These are phyloP conservation scores for Heptranchias perlo DNA, from an alignment of 2,113 vertebrate genomes.

Conservation along the genomic window DNA sequence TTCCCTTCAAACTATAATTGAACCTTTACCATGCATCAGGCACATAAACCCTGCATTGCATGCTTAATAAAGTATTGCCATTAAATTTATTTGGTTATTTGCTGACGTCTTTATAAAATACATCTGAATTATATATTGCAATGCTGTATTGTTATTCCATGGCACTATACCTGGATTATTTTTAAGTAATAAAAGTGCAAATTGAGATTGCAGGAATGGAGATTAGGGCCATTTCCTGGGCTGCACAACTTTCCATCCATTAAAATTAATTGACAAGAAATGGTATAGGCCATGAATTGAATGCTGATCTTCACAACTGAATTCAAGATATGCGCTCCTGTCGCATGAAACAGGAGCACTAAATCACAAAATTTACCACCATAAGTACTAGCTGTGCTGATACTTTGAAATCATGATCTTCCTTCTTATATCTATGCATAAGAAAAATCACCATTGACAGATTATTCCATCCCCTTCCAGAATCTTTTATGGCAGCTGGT, in stretches of 20 bases:
- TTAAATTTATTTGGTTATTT: slow-evolving; percentile 10
- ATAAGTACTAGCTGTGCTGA: not conserved
- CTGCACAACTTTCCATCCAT: not conserved
- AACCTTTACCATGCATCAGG: not conserved
- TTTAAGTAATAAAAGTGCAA: not conserved
- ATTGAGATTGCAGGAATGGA: not conserved
- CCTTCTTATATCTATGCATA: not conserved
- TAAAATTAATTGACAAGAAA: slow-evolving; percentile 22
- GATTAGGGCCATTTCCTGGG: not conserved
- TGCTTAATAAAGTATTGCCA: not conserved
- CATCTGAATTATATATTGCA: not conserved
- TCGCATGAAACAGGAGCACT: not conserved
- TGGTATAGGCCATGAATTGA: slow-evolving; percentile 13
- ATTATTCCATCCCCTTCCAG: not conserved
- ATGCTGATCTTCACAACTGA: not conserved
- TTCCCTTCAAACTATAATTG: not conserved
- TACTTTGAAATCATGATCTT: not conserved
- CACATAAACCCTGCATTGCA: not conserved
- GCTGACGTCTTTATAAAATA: not conserved
- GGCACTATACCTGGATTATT: not conserved
- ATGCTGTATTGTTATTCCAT: not conserved
- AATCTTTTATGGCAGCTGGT: no score
- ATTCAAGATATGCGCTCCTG: not conserved
- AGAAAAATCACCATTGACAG: not conserved
- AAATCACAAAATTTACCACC: not conserved